These are phyloP conservation scores for Chelon auratus DNA, from an alignment of 2,797 vertebrate species.

Conservation along the genomic window DNA sequence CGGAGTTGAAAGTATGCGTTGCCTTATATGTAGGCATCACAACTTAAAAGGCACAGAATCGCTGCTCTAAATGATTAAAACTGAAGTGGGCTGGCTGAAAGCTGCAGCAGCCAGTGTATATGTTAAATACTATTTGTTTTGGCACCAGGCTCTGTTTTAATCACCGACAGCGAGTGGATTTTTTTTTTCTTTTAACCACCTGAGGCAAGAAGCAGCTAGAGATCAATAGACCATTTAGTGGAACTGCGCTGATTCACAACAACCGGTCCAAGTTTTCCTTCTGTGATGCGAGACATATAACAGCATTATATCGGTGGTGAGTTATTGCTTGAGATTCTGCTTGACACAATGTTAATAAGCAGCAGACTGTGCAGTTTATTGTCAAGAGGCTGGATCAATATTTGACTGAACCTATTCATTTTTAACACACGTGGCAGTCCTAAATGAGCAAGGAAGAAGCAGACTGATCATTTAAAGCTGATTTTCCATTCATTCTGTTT, in stretches of 20 bases:
- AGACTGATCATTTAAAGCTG: background rate
- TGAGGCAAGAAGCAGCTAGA: conserved; percentile 8
- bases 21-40: background rate
- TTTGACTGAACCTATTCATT: background rate
- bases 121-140: conserved; percentile 35
- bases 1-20: no score
- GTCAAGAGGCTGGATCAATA: background rate
- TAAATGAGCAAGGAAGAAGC: conserved; percentile 3
- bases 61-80: conserved; percentile 2
- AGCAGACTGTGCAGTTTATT: background rate
- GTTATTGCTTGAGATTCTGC: conserved; percentile 7
- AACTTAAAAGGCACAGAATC: background rate
- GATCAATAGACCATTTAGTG: conserved; percentile 45
- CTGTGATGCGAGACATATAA: background rate
- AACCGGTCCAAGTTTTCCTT: conserved; percentile 11
- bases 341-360: background rate
- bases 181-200: background rate
- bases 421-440: conserved; percentile 2
- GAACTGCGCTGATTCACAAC: conserved; percentile 7
- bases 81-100: background rate
- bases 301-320: background rate
- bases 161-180: conserved; percentile 18
- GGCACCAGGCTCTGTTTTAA: conserved; percentile 21
- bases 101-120: background rate
- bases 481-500: background rate